phyloP scores from a whole-genome alignment of 2,888 invertebrate species.

The Syritta pipiens region DNA sequence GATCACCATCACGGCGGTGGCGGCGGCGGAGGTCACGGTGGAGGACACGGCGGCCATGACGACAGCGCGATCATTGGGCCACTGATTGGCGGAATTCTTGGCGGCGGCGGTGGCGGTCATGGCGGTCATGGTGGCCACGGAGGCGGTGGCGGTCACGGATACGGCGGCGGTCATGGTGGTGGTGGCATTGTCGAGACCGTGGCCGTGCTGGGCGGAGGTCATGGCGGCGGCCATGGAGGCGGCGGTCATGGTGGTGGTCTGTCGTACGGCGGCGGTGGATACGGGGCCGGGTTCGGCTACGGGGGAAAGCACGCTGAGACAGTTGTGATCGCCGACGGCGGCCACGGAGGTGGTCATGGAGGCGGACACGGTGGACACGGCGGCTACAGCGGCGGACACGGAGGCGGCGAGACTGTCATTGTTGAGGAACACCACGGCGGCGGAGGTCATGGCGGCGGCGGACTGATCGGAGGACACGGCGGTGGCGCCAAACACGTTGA shows the following conservation, averaged over 20 bases:
- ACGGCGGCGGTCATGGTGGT: constrained; percentile 12
- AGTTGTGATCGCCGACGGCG: constrained; percentile 38
- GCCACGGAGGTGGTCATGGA: constrained; percentile 38
- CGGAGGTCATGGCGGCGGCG: constrained; percentile 5
- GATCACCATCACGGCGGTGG: constrained; percentile 33
- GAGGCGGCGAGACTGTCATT: constrained; percentile 16
- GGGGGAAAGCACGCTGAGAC: constrained; percentile 45
- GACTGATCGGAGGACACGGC: constrained; percentile 12
- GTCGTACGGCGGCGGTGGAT: constrained; percentile 9
- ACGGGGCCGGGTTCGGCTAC: constrained; percentile 16
- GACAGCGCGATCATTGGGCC: constrained; percentile 14
- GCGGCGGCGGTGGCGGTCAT: constrained; percentile 5
- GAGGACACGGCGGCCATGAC: constrained; percentile 20
- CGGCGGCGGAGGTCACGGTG: constrained; percentile 27
- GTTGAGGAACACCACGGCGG: constrained; percentile 15
- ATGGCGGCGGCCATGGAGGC: constrained; percentile 10
- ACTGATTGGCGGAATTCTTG: constrained; percentile 29
- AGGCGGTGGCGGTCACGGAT: not conserved
- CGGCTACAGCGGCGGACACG: constrained; percentile 19
- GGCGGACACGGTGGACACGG: constrained; percentile 65
- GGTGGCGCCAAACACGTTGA: constrained; percentile 42
- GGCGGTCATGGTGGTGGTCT: constrained; percentile 10
- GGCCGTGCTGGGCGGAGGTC: constrained; percentile 5
- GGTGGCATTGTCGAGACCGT: constrained; percentile 9
- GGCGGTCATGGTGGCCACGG: constrained; percentile 15